Evolutionary conservation across 92 coral and sea anemone genomes (phyloP), one percentile per base, ranked within the genome.

Genomic region (Montipora capitata): DNA sequence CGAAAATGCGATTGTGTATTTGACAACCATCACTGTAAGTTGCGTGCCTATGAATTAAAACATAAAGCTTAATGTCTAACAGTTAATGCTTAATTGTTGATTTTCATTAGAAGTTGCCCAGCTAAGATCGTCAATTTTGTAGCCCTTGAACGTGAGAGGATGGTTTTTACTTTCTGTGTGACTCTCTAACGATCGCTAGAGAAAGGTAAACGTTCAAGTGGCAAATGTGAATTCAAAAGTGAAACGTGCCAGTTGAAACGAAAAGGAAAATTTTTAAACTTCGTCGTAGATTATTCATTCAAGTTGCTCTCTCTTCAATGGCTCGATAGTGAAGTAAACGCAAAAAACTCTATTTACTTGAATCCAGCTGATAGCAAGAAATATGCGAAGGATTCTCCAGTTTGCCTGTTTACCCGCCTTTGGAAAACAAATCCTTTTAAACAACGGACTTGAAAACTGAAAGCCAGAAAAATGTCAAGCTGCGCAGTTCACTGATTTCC

Each of bases 61-160:
- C 41, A 11, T 54, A 49, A 48, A 48, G 35, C 52, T 48, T 10
- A 5, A 72, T 65, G 44, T 15, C 44, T 2, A 3, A 10, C 43
- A 67, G 72, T 85, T 77, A 72, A 69, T 59, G 84, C 83, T 79
- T 61, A 76, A 72, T 84, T 76, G 83, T 83, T 77, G 68, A 77
- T 84, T 94, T 87, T 74, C 38, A 71, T 76, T 87, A 74, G 67
- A 68, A 18, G 44, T 67, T 54, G 79, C 79, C 72, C 66, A 44
- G 68, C 73, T 76, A 90, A 79, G 89, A 91, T 91, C 82, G 86
- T 90, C 74, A 79, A 0, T 80, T 79, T 78, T 65, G 64, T 71
- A n/a, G 56, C 18, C 70, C 54, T n/a, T 27, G 35, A 27, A 27
- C 35, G 35, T 27, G 48, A 78, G 74, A 18, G 84, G 43, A 43